Conservation (phyloP, 2,888 invertebrate genomes). For the Lymantria dispar region DNA sequence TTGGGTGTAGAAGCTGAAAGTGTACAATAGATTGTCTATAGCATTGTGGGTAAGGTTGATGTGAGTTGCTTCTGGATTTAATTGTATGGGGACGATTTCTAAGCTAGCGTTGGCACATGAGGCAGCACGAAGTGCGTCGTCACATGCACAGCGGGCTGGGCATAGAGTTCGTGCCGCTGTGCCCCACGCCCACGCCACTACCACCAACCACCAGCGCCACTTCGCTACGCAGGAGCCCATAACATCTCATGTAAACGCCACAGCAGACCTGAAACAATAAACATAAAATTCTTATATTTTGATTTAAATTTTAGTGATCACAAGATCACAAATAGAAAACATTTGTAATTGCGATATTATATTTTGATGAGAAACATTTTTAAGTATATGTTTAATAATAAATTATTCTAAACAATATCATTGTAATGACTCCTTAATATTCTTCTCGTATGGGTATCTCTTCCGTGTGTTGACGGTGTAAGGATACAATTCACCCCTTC, state of each 20-base stretch:
- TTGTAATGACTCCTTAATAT: no score
- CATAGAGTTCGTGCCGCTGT: slow-evolving; percentile 85
- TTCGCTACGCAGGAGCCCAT: slow-evolving; percentile 78
- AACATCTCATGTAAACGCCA: slow-evolving; percentile 78
- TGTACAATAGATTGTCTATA: slow-evolving; percentile 89
- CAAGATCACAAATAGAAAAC: no score
- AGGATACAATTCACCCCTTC: no score
- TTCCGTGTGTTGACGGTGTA: no score
- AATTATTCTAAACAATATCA: no score
- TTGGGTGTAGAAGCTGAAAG: slow-evolving; percentile 90
- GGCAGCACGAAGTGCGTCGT: slow-evolving; percentile 88
- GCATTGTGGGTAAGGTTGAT: slow-evolving; percentile 93
- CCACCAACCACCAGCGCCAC: slow-evolving; percentile 80
- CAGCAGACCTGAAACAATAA: slow-evolving; percentile 62
- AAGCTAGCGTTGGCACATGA: slow-evolving; percentile 90
- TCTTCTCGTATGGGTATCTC: no score
- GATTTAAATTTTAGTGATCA: no score
- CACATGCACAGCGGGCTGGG: slow-evolving; percentile 91
- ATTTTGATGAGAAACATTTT: no score
- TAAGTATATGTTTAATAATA: no score
- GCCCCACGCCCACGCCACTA: slow-evolving; percentile 79
- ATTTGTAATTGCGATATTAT: no score
- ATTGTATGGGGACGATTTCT: slow-evolving; percentile 93
- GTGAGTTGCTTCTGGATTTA: slow-evolving; percentile 92
- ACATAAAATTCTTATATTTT: slow-evolving; percentile 15